phyloP scores from a whole-genome alignment of 2,113 vertebrate genomes.

The Anser cygnoides region DNA sequence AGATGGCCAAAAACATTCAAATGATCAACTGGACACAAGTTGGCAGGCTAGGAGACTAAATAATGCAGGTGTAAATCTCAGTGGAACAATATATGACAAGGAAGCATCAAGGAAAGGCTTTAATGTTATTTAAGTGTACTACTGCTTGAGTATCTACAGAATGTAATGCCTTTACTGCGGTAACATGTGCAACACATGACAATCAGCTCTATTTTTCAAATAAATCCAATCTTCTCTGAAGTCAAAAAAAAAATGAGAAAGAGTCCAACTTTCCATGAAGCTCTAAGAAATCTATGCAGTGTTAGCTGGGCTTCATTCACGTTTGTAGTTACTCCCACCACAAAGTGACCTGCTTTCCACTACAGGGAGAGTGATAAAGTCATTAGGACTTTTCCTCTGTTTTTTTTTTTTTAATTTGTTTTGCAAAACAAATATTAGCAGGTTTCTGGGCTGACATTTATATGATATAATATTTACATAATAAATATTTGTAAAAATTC shows the following conservation, averaged over 20 bases:
- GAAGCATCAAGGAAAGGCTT: not conserved
- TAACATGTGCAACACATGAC: not conserved
- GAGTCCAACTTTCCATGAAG: not conserved
- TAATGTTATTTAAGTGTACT: not conserved
- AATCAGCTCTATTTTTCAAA: not conserved
- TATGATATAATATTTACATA: not conserved
- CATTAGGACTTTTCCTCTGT: not conserved
- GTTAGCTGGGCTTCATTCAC: not conserved
- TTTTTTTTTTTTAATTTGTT: not conserved
- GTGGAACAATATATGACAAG: not conserved
- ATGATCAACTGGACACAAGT: not conserved
- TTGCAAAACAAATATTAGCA: not conserved
- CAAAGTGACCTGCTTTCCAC: not conserved
- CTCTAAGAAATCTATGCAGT: not conserved
- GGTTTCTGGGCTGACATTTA: not conserved
- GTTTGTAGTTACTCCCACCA: not conserved
- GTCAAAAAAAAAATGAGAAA: not conserved
- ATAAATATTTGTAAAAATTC: slow-evolving; percentile 20
- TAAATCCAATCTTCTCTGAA: not conserved
- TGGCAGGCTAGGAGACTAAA: not conserved
- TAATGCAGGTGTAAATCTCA: not conserved
- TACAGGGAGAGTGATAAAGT: not conserved
- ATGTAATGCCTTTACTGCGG: not conserved
- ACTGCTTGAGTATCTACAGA: not conserved
- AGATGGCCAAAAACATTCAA: not conserved